These are phyloP conservation scores for Trematomus loennbergii DNA, from an alignment of 2,113 vertebrate species.

Conservation along the genomic window DNA sequence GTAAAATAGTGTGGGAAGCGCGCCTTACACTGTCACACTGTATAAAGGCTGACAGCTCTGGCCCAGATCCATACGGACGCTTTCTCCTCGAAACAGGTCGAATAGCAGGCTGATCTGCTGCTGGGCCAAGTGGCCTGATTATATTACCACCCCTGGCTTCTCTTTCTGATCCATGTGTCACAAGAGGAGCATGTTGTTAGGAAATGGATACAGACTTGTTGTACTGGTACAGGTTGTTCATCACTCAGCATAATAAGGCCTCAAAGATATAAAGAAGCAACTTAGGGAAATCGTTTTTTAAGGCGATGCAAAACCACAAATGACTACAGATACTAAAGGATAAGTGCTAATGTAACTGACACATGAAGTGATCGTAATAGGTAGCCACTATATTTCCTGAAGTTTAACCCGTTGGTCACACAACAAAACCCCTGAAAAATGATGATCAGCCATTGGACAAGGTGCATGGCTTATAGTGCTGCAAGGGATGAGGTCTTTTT, in stretches of 20 bases:
- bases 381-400: conserved; percentile 12
- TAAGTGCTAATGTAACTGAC: not conserved
- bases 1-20: conserved; percentile 76
- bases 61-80: conserved; percentile 50
- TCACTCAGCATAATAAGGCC: conserved; percentile 51
- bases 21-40: conserved; percentile 74
- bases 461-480: not conserved
- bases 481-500: too few relatives aligned
- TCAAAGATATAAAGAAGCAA: conserved; percentile 43
- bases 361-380: not conserved
- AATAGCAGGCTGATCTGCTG: conserved; percentile 36
- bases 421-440: conserved; percentile 7
- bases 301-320: conserved; percentile 49
- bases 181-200: conserved; percentile 45
- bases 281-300: conserved; percentile 43
- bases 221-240: conserved; percentile 27
- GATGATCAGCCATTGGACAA: not conserved
- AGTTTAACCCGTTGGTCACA: not conserved
- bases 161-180: conserved; percentile 53
- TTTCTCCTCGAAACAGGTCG: conserved; percentile 51
- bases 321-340: conserved; percentile 36
- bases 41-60: conserved; percentile 72
- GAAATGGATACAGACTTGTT: conserved; percentile 49
- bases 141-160: conserved; percentile 63
- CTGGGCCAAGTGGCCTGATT: conserved; percentile 58